phyloP scores from a whole-genome alignment of 2,888 invertebrate species.

The Orchesellides sinensis region DNA sequence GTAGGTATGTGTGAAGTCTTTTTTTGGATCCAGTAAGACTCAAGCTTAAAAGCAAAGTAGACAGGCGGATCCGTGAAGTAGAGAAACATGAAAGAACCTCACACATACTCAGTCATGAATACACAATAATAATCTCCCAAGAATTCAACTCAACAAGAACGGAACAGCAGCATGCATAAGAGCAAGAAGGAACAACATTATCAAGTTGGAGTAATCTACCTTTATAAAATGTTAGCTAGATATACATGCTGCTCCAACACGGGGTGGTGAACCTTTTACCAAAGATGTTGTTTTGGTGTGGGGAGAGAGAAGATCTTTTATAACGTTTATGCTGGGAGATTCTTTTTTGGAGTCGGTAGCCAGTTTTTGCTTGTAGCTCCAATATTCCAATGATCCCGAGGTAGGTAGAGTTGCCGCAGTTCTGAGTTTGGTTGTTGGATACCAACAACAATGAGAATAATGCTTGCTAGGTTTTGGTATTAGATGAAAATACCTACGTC shows the following conservation, averaged over 20 bases:
- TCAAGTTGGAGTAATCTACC: not conserved
- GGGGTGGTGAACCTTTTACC: slow-evolving; percentile 1
- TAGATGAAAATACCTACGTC: too few species aligned
- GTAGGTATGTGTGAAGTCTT: slow-evolving; percentile 50
- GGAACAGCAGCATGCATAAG: not conserved
- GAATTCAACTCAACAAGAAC: not conserved
- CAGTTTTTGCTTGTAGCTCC: too few species aligned
- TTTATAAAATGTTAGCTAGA: not conserved
- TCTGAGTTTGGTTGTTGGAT: too few species aligned
- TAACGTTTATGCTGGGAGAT: too few species aligned
- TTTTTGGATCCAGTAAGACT: slow-evolving; percentile 34
- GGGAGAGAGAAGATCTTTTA: too few species aligned
- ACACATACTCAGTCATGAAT: slow-evolving; percentile 15
- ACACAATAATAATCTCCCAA: slow-evolving; percentile 11
- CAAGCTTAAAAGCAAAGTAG: slow-evolving; percentile 55
- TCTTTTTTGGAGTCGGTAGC: too few species aligned
- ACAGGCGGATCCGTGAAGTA: slow-evolving; percentile 41
- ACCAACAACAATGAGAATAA: too few species aligned
- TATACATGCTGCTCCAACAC: not conserved
- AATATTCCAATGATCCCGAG: too few species aligned
- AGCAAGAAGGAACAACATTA: too few species aligned
- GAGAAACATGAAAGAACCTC: slow-evolving; percentile 33
- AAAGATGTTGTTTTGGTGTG: slow-evolving; percentile 17
- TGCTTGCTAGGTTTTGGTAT: too few species aligned
- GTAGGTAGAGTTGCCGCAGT: too few species aligned